Percentiles rank a stretch among this genome's conserved stretches.
Conservation (phyloP, 2,797 vertebrate species). For the Falco naumanni region DNA sequence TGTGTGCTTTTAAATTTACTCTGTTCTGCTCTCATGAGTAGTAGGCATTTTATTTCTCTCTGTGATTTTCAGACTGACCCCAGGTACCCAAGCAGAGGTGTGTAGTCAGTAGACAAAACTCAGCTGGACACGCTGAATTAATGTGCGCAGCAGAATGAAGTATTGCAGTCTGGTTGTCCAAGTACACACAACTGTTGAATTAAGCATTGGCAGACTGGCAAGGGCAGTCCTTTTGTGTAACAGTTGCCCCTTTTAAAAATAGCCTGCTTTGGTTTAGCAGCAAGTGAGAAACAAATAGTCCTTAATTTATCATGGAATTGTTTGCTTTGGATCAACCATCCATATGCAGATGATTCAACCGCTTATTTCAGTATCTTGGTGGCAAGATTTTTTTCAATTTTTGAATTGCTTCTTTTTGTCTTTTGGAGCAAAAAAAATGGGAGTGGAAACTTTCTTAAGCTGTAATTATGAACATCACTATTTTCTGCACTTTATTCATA, state of each 20-base stretch:
- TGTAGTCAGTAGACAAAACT: not conserved
- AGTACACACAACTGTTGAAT: not conserved
- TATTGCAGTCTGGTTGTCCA: not conserved
- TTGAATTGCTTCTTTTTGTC: not conserved
- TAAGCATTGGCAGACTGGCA: not conserved
- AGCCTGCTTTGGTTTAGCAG: not conserved
- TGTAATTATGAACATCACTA: not conserved
- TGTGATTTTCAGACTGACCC: not conserved
- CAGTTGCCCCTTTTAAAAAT: not conserved
- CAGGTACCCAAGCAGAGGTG: not conserved
- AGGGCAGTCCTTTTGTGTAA: not conserved
- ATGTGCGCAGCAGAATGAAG: not conserved
- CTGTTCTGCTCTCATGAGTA: not conserved
- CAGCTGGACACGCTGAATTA: not conserved
- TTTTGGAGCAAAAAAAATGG: not conserved
- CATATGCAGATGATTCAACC: not conserved
- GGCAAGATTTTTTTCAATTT: not conserved
- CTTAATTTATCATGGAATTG: not conserved
- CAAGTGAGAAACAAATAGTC: slow-evolving; percentile 14
- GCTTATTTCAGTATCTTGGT: not conserved
- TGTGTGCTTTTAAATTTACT: not conserved
- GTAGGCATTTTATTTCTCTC: not conserved
- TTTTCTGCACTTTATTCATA: not conserved
- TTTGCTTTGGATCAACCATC: not conserved
- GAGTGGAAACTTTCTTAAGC: not conserved